Base-by-base conservation (phyloP, 1,140 invertebrate genomes). In the Bathynomus jamesi region DNA sequence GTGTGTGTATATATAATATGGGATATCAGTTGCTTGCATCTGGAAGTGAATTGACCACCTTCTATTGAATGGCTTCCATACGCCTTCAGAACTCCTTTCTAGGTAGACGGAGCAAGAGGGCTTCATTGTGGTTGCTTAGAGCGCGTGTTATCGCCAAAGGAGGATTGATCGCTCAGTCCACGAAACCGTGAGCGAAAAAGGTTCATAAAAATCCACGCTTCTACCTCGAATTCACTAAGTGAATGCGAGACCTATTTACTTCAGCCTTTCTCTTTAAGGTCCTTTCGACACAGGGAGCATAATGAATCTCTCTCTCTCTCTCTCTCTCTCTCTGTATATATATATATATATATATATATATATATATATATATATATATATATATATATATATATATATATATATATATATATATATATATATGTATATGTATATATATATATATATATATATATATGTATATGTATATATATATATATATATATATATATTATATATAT, bases 1-100 rank as follows among this genome's bases (percentile, higher is more conserved):
- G 27, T 63, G 24, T 63, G 27, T 63, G 27, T 63, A 63, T 63
- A 63, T 63, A 63, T 63, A 63, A 63, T 63, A 63, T 63, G 27
- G n/a, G 27, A 24, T 2, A 25, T 25, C 27, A 63, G 13, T n/a
- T n/a, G 27, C 8, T 25, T 10, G 61, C 27, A 63, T 28, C 21
- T 63, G 61, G 21, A 28, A 11, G 11, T 63, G 61, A 25, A n/a
- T 53, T 53, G 40, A 53, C 40, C 40, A 53, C 40, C 40, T 53
- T 21, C 2, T 53, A 53, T 53, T 53, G 40, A 53, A 53, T 53
- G 21, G 40, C 13, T 53, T 5, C 21, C 40, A 53, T 53, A 53
- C 21, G 40, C 40, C 21, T 13, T 10, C 21, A 11, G 24, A 25
- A 28, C 11, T 24, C 27, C 21, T 63, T 24, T 63, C 11, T 63